These are phyloP conservation scores for Thinocorus orbignyianus DNA, from an alignment of 2,113 vertebrate genomes.

Conservation along the genomic window DNA sequence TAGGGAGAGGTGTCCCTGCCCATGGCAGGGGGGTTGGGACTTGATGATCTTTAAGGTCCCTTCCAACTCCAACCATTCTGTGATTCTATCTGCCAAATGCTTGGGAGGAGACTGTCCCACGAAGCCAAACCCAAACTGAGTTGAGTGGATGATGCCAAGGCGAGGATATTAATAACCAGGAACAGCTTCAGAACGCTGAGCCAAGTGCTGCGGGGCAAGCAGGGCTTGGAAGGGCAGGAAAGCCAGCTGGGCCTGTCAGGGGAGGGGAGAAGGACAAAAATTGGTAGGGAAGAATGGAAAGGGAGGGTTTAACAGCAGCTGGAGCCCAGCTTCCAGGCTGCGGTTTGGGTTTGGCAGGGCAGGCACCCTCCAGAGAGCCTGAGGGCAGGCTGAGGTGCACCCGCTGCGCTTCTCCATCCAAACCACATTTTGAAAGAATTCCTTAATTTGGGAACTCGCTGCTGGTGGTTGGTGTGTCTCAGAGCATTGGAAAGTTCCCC, in stretches of 20 bases:
- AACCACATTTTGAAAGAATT: neutral
- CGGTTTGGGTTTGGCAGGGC: too few relatives aligned
- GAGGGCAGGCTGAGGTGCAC: fast-evolving
- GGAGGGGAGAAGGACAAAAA: neutral
- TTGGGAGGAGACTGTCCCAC: neutral
- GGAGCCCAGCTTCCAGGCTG: too few relatives aligned
- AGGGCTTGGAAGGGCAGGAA: neutral
- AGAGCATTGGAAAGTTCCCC: neutral
- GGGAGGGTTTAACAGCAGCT: neutral
- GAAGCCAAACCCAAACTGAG: neutral
- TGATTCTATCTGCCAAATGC: neutral
- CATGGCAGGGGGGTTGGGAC: too few relatives aligned
- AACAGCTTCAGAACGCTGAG: neutral
- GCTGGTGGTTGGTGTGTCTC: neutral
- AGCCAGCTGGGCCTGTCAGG: neutral
- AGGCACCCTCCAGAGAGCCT: neutral
- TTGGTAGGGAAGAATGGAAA: neutral
- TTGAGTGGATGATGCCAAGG: neutral
- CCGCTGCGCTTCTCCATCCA: fast-evolving
- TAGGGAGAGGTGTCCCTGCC: too few relatives aligned
- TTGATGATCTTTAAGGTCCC: too few relatives aligned
- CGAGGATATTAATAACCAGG: neutral
- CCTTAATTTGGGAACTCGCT: neutral
- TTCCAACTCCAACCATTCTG: too few relatives aligned
- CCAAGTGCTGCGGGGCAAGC: neutral